Base-by-base conservation (phyloP, 2,113 vertebrate genomes). In the Orthochromis malagaraziensis region DNA sequence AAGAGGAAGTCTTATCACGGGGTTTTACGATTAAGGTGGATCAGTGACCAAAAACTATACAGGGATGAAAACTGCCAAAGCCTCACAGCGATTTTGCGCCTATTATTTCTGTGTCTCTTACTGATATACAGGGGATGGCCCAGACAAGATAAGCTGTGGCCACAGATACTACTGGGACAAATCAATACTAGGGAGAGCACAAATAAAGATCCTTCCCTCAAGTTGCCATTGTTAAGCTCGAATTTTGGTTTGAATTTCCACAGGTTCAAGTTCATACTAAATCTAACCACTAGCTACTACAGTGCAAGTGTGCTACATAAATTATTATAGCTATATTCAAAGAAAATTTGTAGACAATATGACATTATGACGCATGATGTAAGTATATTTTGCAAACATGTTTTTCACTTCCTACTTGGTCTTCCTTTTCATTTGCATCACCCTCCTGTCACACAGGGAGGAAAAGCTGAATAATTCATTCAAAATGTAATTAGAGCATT, bases 381-480 rank as follows among this genome's bases (percentile, higher is more conserved):
- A 47, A 33, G 31, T 29, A 29, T 40, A 35, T 75, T 51, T 70
- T 55, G 5, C 26, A 5, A 8, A 49, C 60, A 82, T 63, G 45
- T 35, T 81, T 24, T 73, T 26, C n/a, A 63, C 31, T 31, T 75
- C 35, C 81, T 31, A 6, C 75, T 47, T 83, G 38, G 40, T 40
- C 49, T 85, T 54, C 47, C 17, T 65, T 63, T 57, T 63, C 5
- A 9, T 77, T 83, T 57, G 6, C 24, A 31, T 84, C 58, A 12
- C 53, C 65, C 82, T 49, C 33, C 82, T 88, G 83, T 83, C 87
- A 70, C 26, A 17, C 3, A 60, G 47, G 9, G 83, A 84, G 45
- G 14, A 26, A 58, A 60, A 81, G 75, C 51, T 93, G 86, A 94
- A 95, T 94, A 80, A 93, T 94, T 92, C 33, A 94, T 91, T 40